phyloP scores from a whole-genome alignment of 1,140 invertebrate genomes.

The Bacillus rossius region DNA sequence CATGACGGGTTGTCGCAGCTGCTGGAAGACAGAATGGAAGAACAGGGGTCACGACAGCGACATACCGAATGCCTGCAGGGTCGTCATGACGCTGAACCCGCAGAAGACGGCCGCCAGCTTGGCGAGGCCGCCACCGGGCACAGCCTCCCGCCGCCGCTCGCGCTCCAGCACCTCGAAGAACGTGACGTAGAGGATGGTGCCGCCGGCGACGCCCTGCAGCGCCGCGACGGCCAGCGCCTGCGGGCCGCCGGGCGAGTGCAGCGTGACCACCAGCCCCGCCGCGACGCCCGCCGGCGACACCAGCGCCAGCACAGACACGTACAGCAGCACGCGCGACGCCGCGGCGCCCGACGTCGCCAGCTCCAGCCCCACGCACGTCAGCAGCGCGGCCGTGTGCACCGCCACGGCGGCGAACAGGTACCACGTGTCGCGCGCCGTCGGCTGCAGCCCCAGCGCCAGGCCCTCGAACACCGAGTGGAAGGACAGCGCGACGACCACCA shows the following conservation, averaged over 20 bases:
- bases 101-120: slow-evolving; percentile 21
- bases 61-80: slow-evolving; percentile 23
- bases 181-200: slow-evolving; percentile 58
- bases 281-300: slow-evolving; percentile 40
- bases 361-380: slow-evolving; percentile 44
- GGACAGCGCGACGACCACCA: slow-evolving; percentile 55
- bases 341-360: slow-evolving; percentile 36
- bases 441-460: slow-evolving; percentile 55
- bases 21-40: no score
- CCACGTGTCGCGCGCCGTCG: slow-evolving; percentile 40
- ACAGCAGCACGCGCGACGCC: slow-evolving; percentile 30
- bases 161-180: slow-evolving; percentile 49
- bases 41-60: neutral
- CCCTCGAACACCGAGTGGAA: slow-evolving; percentile 62
- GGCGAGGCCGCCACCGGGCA: slow-evolving; percentile 4
- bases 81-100: slow-evolving; percentile 30
- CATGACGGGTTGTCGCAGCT: no score
- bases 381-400: slow-evolving; percentile 50
- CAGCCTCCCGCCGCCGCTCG: slow-evolving; percentile 18
- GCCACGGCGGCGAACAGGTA: slow-evolving; percentile 47
- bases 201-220: slow-evolving; percentile 49
- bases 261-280: slow-evolving; percentile 38
- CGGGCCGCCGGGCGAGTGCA: slow-evolving; percentile 19
- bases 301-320: slow-evolving; percentile 38
- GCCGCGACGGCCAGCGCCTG: slow-evolving; percentile 14